Base-by-base conservation (phyloP, 2,888 invertebrate genomes). In the Amiota mariae region DNA sequence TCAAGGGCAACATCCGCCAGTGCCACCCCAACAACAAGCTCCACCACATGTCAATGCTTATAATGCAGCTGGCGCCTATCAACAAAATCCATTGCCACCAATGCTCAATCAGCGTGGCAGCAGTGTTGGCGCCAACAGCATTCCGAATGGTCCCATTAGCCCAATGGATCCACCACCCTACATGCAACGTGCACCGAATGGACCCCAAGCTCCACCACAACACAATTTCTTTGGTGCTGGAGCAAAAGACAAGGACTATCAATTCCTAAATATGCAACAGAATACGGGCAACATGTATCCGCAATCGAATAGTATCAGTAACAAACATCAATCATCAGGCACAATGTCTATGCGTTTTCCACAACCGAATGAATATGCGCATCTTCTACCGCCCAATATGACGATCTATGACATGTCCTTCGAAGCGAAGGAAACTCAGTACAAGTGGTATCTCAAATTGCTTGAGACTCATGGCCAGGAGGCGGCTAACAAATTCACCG, bases 371-470 rank as follows among this genome's bases (percentile, higher is more conserved):
- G 90, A 90, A 73, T 87, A 85, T 76, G 89, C 90, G 76, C 89
- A 90, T 75, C 86, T 93, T 64, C 85, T 93, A 75, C 92, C 92
- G 1, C 90, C 91, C 36, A 92, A 92, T 80, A 91, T 92, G 86
- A 91, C 91, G 59, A 89, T 92, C 73, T 92, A 91, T 59, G 92
- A 93, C 78, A 92, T 92, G 90, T 89, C 92, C 1, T 87, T 91
- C 75, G 92, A 92, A 77, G 91, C 92, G 46, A 91, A 90, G 80
- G 90, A 90, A 75, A 89, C 89, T 77, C 92, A 92, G 80, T 88
- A 91, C 68, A 91, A 91, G 77, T 93, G 93, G 93, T 93, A 92
- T 79, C 87, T 91, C 24, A 92, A 92, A 77, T 86, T 93, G 46
- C 83, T 91, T 48, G 92, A 92, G 74, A 90, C 90, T 1, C 90